Evolutionary conservation across 92 coral and sea anemone species (phyloP), one percentile per base, ranked within the genome.

Genomic region (Phymanthus crucifer): DNA sequence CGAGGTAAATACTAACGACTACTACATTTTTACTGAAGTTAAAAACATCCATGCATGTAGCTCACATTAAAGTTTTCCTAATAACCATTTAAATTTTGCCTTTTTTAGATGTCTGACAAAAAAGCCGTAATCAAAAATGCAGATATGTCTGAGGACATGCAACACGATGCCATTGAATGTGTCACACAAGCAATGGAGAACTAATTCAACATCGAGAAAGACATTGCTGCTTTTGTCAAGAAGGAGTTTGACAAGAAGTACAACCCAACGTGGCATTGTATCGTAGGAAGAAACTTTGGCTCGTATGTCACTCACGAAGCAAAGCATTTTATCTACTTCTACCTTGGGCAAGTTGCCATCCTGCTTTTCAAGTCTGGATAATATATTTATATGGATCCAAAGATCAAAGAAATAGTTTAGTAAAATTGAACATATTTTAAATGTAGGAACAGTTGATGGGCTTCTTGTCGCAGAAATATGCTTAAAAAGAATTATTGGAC

Each of bases 261-360:
- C 89, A 94, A 94, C 92, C 98, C 98, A 50, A 94, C 97, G 72
- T 94, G 97, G 98, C 98, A 94, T 74, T 94, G 97, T 40, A 92
- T 94, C 40, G 98, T 94, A 54, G 98, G 98, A 31, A 83, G 98
- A 77, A 94, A 94, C 73, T 94, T 94, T 88, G 98, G 98, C 5
- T 94, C 97, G 3, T 92, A 94, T 75, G 98, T 94, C 29, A 94
- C 98, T 43, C 98, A 94, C 70, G 98, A 94, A 86, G 92, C 98
- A 32, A 94, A 94, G 92, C 98, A 94, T 80, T 94, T 94, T 72
- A 94, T 94, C 61, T 94, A 92, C 83, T 94, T 94, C 89, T 92
- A 92, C 83, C 91, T 94, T 64, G 98, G 98, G 32, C 98, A 94
- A 86, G 95, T 94, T 75, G 98, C 98, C 33, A 93, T 94, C 64